A percentile compares a stretch with the other conserved stretches of the same genome.
Conservation (phyloP, 2,797 vertebrate genomes). For the Sebastes taczanowskii region DNA sequence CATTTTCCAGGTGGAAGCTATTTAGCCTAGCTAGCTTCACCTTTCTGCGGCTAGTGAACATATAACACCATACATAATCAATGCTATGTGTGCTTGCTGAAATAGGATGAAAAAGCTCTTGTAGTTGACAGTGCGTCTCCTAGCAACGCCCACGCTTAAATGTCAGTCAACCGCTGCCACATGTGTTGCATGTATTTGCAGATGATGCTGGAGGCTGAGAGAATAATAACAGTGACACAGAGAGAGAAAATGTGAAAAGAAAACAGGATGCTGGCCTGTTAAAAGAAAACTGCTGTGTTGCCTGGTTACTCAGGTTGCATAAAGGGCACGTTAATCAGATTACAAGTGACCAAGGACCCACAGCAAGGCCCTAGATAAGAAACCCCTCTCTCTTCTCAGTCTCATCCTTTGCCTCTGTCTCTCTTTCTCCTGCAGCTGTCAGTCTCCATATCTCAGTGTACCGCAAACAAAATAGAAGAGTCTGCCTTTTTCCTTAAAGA, state of each 20-base stretch:
- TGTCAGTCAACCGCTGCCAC: neutral
- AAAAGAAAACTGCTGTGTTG: constrained; percentile 55
- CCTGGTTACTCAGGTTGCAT: constrained; percentile 68
- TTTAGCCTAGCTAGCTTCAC: neutral
- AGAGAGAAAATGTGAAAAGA: constrained; percentile 1
- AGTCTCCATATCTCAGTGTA: neutral
- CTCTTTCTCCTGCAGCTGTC: neutral
- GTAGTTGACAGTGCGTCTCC: neutral
- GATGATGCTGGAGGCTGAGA: neutral
- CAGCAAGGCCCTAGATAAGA: neutral
- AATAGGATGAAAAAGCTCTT: neutral
- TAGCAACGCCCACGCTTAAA: neutral
- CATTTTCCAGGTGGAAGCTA: neutral
- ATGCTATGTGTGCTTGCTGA: neutral
- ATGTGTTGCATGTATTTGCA: neutral
- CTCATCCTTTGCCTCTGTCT: neutral
- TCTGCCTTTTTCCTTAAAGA: neutral
- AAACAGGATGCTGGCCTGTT: constrained; percentile 20
- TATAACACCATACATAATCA: neutral
- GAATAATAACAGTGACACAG: neutral
- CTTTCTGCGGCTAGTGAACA: neutral
- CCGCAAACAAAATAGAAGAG: neutral
- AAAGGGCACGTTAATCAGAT: constrained; percentile 70
- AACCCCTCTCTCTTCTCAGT: neutral
- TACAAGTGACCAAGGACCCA: constrained; percentile 48